These are phyloP conservation scores for Ochropacha duplaris DNA, from an alignment of 2,888 invertebrate genomes.

Conservation along the genomic window DNA sequence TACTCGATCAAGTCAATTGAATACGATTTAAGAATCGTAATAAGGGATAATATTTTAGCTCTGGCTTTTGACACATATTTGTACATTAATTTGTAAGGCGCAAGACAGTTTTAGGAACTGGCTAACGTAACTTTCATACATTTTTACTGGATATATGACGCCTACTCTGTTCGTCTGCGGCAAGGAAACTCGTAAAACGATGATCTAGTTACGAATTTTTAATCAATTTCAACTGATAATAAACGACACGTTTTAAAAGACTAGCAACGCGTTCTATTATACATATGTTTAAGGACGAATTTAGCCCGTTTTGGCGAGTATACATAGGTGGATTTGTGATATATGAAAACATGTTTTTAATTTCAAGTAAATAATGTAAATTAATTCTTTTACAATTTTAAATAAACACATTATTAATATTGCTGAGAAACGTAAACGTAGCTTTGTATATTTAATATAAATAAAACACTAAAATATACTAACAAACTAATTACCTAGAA, in stretches of 20 bases:
- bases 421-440: slow-evolving; percentile 35
- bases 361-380: slow-evolving; percentile 46
- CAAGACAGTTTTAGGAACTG: too few relatives aligned
- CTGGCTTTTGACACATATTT: slow-evolving; percentile 65
- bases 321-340: slow-evolving; percentile 28
- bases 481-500: slow-evolving; percentile 30
- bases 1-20: neutral
- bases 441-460: slow-evolving; percentile 19
- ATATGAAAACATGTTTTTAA: slow-evolving; percentile 26
- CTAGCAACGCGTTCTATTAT: slow-evolving; percentile 46
- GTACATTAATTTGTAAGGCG: slow-evolving; percentile 54
- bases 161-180: too few relatives aligned
- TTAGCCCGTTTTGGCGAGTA: slow-evolving; percentile 37
- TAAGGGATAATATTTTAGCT: slow-evolving; percentile 3
- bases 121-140: too few relatives aligned
- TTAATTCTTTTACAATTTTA: slow-evolving; percentile 27
- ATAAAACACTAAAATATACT: slow-evolving; percentile 30
- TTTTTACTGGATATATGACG: too few relatives aligned
- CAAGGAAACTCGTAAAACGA: slow-evolving; percentile 18
- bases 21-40: neutral
- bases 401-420: slow-evolving; percentile 46
- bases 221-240: slow-evolving; percentile 39
- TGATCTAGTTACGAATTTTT: slow-evolving; percentile 8
- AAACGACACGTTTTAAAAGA: slow-evolving; percentile 47
- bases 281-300: slow-evolving; percentile 50